These are phyloP conservation scores for Polypterus bichir DNA, from an alignment of 2,113 vertebrate species.

Conservation along the genomic window DNA sequence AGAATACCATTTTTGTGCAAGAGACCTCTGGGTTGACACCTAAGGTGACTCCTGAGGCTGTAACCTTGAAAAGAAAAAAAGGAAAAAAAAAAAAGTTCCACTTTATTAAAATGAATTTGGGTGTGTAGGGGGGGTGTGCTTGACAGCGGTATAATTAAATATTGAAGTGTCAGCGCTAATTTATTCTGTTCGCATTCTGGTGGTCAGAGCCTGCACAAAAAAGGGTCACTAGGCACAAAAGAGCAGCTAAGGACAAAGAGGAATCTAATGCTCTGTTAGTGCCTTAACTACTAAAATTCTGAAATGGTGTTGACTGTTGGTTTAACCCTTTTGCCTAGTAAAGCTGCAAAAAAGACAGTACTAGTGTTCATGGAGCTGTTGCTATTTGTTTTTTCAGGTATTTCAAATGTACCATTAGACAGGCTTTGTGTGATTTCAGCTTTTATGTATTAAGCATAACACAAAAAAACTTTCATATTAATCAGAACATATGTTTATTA, in stretches of 20 bases:
- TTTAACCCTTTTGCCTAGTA: not conserved
- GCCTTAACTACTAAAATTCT: not conserved
- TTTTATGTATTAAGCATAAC: too few relatives aligned
- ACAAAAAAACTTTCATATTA: too few relatives aligned
- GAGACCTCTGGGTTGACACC: conserved; percentile 78
- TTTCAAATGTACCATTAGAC: too few relatives aligned
- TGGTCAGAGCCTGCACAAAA: conserved; percentile 71
- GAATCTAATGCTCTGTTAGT: conserved; percentile 8
- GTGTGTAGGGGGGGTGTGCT: conserved; percentile 67
- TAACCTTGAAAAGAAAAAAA: conserved; percentile 80
- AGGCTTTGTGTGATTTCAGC: too few relatives aligned
- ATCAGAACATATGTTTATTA: too few relatives aligned
- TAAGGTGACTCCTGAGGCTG: conserved; percentile 87
- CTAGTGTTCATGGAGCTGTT: too few relatives aligned
- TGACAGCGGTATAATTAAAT: conserved; percentile 99
- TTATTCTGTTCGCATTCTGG: conserved; percentile 86
- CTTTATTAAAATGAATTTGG: conserved; percentile 99
- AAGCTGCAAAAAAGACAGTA: too few relatives aligned
- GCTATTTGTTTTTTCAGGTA: too few relatives aligned
- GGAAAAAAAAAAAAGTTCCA: conserved; percentile 57
- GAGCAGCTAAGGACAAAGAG: conserved; percentile 55
- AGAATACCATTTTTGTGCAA: conserved; percentile 54
- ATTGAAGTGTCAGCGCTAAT: conserved; percentile 97
- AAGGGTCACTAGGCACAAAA: conserved; percentile 59
- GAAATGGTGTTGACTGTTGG: not conserved